Evolutionary conservation across 2,888 invertebrate species (phyloP).

Genomic region (Xiphydria camelus): DNA sequence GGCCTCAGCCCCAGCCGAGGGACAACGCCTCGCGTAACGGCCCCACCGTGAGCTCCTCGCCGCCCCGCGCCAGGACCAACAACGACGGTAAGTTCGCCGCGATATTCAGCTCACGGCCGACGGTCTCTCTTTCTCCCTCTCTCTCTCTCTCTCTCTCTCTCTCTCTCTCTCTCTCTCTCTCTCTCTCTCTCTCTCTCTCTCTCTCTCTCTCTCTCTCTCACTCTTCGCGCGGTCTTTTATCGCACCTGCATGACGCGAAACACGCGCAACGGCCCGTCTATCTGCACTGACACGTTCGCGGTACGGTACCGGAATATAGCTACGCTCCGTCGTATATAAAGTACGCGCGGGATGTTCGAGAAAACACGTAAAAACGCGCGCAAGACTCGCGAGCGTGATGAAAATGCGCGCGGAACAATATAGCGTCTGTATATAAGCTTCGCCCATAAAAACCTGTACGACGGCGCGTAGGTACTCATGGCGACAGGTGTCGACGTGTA

Average conservation of each 20-base stretch:
- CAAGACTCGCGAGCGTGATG: no score
- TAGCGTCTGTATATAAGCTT: no score
- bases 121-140: constrained; percentile 3
- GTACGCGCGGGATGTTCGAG: no score
- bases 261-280: no score
- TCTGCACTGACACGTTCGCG: constrained; percentile 2
- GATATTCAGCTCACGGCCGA: background rate
- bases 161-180: constrained; percentile 2
- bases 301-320: no score
- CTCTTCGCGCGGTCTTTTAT: background rate
- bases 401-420: no score
- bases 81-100: constrained; percentile 51
- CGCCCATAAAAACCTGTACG: no score
- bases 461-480: no score
- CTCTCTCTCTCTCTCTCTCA: background rate
- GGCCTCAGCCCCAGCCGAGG: constrained; percentile 49
- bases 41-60: constrained; percentile 50
- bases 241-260: background rate
- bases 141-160: background rate
- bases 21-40: constrained; percentile 46
- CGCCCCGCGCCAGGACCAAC: constrained; percentile 52
- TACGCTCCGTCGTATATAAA: no score
- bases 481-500: no score
- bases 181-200: background rate
- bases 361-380: no score